phyloP scores from a whole-genome alignment of 2,888 invertebrate genomes.

The Rhagonycha fulva region DNA sequence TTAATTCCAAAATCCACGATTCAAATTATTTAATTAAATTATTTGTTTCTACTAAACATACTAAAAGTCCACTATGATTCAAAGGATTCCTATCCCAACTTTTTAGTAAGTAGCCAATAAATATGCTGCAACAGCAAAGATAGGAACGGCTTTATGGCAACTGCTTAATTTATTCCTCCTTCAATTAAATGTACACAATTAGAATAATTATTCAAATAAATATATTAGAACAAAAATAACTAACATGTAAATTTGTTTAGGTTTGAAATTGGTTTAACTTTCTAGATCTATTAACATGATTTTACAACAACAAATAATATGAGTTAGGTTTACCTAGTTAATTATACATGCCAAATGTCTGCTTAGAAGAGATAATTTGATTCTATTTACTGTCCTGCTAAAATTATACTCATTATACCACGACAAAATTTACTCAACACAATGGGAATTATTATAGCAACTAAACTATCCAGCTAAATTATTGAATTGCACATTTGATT shows the following conservation, averaged over 20 bases:
- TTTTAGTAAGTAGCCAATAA: neutral
- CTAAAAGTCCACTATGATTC: neutral
- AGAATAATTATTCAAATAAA: neutral
- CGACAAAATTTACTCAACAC: neutral
- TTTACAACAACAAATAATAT: slow-evolving; percentile 11
- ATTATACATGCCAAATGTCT: slow-evolving; percentile 17
- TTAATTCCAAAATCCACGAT: neutral
- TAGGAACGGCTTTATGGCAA: too few species aligned
- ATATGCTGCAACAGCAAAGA: too few species aligned
- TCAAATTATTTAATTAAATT: too few species aligned
- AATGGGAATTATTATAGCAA: neutral
- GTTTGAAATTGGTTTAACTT: neutral
- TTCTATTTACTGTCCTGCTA: slow-evolving; percentile 8
- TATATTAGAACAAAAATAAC: neutral
- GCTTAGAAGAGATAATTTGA: slow-evolving; percentile 10
- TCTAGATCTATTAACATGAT: slow-evolving; percentile 6
- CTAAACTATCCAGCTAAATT: neutral
- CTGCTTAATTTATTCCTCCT: too few species aligned
- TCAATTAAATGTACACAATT: neutral
- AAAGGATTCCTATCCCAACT: neutral
- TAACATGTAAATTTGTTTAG: neutral
- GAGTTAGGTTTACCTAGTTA: slow-evolving; percentile 12
- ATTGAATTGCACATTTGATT: neutral
- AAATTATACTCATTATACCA: neutral
- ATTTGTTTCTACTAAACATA: neutral